phyloP scores from a whole-genome alignment of 2,797 vertebrate genomes.

The Coranthus polyacanthus region DNA sequence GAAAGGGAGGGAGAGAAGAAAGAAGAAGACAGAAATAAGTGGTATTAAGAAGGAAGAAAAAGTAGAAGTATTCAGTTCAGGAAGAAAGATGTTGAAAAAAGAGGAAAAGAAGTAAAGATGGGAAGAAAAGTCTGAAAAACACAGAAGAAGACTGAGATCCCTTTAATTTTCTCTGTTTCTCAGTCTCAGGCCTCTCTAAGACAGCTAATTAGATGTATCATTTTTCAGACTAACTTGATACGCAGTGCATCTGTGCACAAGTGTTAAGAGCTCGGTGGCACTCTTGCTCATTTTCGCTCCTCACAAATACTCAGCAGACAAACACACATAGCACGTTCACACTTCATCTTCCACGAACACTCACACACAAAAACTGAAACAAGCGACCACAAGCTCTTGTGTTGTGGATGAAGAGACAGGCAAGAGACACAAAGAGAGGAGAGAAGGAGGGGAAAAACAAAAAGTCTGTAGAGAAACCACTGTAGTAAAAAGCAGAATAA shows the following conservation, averaged over 20 bases:
- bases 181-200: neutral
- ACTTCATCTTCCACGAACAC: neutral
- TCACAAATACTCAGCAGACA: slow-evolving; percentile 20
- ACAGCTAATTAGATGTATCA: slow-evolving; percentile 28
- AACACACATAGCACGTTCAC: neutral
- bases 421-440: slow-evolving; percentile 1
- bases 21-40: neutral
- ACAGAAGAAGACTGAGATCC: neutral
- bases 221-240: slow-evolving; percentile 23
- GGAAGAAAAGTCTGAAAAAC: neutral
- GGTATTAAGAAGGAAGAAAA: neutral
- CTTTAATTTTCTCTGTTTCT: slow-evolving; percentile 3
- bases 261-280: slow-evolving; percentile 14
- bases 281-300: slow-evolving; percentile 25
- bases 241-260: slow-evolving; percentile 21
- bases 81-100: neutral
- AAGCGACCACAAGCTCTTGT: neutral
- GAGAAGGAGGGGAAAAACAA: slow-evolving; percentile 20
- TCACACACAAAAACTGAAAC: neutral
- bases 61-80: neutral
- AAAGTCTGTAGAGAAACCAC: slow-evolving; percentile 16
- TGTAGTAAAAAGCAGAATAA: slow-evolving; percentile 49
- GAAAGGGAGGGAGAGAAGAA: neutral
- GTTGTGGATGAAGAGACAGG: slow-evolving; percentile 15
- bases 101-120: neutral